Evolutionary conservation across 2,888 invertebrate species (phyloP).

Genomic region (Buathra laborator): DNA sequence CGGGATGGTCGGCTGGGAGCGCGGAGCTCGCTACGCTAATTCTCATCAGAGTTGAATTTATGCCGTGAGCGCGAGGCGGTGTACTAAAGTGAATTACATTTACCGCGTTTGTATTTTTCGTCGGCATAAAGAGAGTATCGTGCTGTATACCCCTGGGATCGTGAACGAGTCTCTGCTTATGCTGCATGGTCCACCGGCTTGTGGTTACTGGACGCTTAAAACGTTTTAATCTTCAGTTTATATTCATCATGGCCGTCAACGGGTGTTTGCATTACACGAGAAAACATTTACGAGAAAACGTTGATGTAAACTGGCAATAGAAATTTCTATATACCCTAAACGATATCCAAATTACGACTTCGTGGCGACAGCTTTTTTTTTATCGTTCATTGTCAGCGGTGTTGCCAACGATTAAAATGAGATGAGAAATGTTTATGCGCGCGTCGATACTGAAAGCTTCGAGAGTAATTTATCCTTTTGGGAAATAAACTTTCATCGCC

Average conservation of each 20-base stretch:
- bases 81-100: constrained; percentile 79
- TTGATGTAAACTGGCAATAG: not conserved
- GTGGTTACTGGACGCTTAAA: constrained; percentile 31
- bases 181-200: not conserved
- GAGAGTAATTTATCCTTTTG: not conserved
- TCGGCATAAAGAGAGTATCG: constrained; percentile 69
- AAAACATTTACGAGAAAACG: constrained; percentile 16
- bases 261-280: constrained; percentile 16
- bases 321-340: not conserved
- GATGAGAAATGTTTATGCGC: not conserved
- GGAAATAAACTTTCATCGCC: not conserved
- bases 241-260: constrained; percentile 42
- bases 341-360: constrained; percentile 3
- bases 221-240: constrained; percentile 56
- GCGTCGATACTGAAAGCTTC: not conserved
- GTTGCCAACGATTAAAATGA: not conserved
- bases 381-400: not conserved
- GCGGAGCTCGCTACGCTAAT: constrained; percentile 72
- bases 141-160: constrained; percentile 35
- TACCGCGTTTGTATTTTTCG: constrained; percentile 69
- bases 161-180: constrained; percentile 40
- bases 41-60: constrained; percentile 80
- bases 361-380: constrained; percentile 12
- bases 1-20: constrained; percentile 31
- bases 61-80: constrained; percentile 67